Evolutionary conservation across 2,888 invertebrate species (phyloP).

Genomic region (Teleiodes luculella): DNA sequence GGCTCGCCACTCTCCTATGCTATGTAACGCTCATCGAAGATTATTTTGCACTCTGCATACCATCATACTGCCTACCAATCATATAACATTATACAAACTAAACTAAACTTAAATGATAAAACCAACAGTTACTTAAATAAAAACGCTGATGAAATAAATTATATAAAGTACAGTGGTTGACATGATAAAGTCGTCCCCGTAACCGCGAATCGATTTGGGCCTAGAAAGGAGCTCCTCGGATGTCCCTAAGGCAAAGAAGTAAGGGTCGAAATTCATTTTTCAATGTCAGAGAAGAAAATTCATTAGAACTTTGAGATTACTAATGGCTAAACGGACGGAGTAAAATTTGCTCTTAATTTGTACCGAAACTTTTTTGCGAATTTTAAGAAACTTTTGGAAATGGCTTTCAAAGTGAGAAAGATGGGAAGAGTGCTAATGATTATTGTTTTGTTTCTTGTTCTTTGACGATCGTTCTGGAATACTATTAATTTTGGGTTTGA

Average conservation of each 20-base stretch:
- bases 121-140: conserved; percentile 2
- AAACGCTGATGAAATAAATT: conserved; percentile 19
- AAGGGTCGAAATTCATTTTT: conserved; percentile 73
- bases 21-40: conserved; percentile 40
- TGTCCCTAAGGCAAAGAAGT: conserved; percentile 54
- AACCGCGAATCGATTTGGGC: conserved; percentile 48
- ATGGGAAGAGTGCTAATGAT: conserved; percentile 69
- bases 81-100: neutral
- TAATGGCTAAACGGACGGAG: conserved; percentile 76
- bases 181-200: conserved; percentile 33
- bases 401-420: conserved; percentile 72
- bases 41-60: conserved; percentile 38
- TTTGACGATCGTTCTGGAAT: conserved; percentile 18
- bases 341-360: conserved; percentile 78
- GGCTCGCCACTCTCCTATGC: conserved; percentile 43
- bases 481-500: neutral
- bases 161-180: conserved; percentile 31
- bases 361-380: conserved; percentile 71
- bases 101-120: neutral
- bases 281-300: conserved; percentile 77
- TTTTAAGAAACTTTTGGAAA: conserved; percentile 69
- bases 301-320: conserved; percentile 79
- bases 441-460: conserved; percentile 57
- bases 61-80: conserved; percentile 14
- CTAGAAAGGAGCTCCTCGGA: conserved; percentile 45